Base-by-base conservation (phyloP, 1,140 invertebrate genomes). In the Heterodera schachtii region DNA sequence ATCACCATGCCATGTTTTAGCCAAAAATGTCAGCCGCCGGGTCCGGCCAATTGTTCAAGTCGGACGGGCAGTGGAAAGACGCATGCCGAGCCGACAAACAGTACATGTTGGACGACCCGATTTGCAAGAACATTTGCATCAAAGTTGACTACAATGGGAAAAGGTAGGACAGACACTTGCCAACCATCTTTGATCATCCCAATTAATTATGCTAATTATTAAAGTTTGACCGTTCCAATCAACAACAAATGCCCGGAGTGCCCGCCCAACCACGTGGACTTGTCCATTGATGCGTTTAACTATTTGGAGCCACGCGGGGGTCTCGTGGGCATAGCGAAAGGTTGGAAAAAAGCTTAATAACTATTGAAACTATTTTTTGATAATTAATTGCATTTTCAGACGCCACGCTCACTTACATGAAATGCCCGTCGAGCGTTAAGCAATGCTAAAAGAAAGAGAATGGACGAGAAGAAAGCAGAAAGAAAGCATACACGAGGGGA, bases 91-190 rank as follows among this genome's bases (percentile, higher is more conserved):
- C 77, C n/a, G 60, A 11, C 49, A 66, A 76, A 64, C 64, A 79
- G 16, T 81, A 9, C 41, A 41, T 82, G 49, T 31, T 84, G 44
- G 70, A 82, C 57, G 81, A 82, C 81, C 83, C 83, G 21, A 52
- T 82, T 19, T 82, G 81, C 81, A 83, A 75, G 31, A 66, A 66
- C 16, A 82, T 84, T 16, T 82, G 81, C 70, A 60, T 82, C 13
- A 83, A 82, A 47, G 78, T 82, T 16, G 82, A 84, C 7, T 82
- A 82, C 66, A 83, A 82, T n/a, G 81, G 81, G 1, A 83, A 78
- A 44, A 82, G 60, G 81, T 82, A 8, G 49, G 49, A 19, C 8
- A 41, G 67, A 81, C 66, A 82, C 44, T 74, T 81, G 9, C 11
- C 9, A 47, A 52, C 43, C 19, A 31, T 82, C 11, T 21, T 11